phyloP scores from a whole-genome alignment of 2,113 vertebrate species.

The Oophaga pumilio region DNA sequence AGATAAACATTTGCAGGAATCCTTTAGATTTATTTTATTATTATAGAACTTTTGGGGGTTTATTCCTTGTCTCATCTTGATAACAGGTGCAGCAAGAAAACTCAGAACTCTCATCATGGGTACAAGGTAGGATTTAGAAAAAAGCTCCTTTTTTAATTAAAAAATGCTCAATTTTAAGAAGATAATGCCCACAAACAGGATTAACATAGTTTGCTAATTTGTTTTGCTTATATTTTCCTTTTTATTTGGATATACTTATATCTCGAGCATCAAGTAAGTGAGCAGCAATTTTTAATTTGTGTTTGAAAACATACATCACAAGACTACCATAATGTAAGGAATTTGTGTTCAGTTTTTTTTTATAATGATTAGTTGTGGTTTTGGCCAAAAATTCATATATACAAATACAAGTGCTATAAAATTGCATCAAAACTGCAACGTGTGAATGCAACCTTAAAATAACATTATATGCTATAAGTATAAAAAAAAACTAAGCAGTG shows the following conservation, averaged over 20 bases:
- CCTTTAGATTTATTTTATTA: slow-evolving; percentile 45
- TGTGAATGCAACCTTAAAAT: too few relatives aligned
- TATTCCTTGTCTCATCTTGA: slow-evolving; percentile 25
- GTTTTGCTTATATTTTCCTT: neutral
- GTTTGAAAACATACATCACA: too few relatives aligned
- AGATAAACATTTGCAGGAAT: slow-evolving; percentile 51
- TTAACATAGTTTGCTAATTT: neutral
- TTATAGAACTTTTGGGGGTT: slow-evolving; percentile 44
- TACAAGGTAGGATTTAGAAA: neutral
- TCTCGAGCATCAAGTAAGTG: too few relatives aligned
- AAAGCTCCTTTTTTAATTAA: slow-evolving; percentile 14
- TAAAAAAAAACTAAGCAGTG: too few relatives aligned
- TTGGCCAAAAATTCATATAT: too few relatives aligned
- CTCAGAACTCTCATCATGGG: neutral
- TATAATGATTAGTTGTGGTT: too few relatives aligned
- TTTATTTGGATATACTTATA: neutral
- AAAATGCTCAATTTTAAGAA: neutral
- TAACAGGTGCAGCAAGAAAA: slow-evolving; percentile 22
- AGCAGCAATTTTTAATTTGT: too few relatives aligned
- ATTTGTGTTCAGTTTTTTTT: too few relatives aligned
- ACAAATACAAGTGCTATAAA: too few relatives aligned
- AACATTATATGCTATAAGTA: too few relatives aligned
- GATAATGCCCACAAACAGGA: neutral
- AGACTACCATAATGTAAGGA: too few relatives aligned
- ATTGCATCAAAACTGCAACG: too few relatives aligned